These are phyloP conservation scores for Pseudomyrmex sp. DNA, from an alignment of 1,140 invertebrate genomes.

Conservation along the genomic window DNA sequence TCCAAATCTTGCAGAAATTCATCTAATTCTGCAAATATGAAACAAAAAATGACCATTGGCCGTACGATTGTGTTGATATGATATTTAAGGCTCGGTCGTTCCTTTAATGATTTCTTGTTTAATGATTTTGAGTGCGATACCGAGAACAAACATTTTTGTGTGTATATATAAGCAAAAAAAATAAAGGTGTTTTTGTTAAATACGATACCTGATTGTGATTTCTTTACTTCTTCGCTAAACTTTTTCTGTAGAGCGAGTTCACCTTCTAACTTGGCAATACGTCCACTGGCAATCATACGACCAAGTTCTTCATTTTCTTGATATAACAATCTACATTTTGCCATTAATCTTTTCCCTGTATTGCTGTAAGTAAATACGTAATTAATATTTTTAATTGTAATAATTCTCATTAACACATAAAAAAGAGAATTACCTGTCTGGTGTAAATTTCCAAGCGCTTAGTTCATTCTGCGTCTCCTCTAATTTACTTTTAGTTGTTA, in stretches of 20 bases:
- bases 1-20: slow-evolving; percentile 98
- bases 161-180: too few species aligned
- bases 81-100: neutral
- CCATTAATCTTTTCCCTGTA: slow-evolving; percentile 99
- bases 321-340: slow-evolving; percentile 97
- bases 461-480: slow-evolving; percentile 99
- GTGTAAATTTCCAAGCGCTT: slow-evolving; percentile 99
- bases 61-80: neutral
- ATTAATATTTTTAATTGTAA: neutral
- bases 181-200: too few species aligned
- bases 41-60: slow-evolving; percentile 25
- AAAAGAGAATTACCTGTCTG: slow-evolving; percentile 90
- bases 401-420: slow-evolving; percentile 22
- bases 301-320: slow-evolving; percentile 99
- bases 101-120: too few species aligned
- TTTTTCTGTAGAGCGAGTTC: slow-evolving; percentile 98
- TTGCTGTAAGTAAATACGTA: slow-evolving; percentile 87
- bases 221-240: slow-evolving; percentile 98
- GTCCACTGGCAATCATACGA: slow-evolving; percentile 97
- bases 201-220: slow-evolving; percentile 95
- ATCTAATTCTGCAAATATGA: slow-evolving; percentile 91
- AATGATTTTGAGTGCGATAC: slow-evolving; percentile 26
- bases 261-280: slow-evolving; percentile 97
- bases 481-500: slow-evolving; percentile 94
- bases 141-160: slow-evolving; percentile 7